Base-by-base conservation (phyloP, 2,888 invertebrate genomes). In the Lasioglossum leucozonium region DNA sequence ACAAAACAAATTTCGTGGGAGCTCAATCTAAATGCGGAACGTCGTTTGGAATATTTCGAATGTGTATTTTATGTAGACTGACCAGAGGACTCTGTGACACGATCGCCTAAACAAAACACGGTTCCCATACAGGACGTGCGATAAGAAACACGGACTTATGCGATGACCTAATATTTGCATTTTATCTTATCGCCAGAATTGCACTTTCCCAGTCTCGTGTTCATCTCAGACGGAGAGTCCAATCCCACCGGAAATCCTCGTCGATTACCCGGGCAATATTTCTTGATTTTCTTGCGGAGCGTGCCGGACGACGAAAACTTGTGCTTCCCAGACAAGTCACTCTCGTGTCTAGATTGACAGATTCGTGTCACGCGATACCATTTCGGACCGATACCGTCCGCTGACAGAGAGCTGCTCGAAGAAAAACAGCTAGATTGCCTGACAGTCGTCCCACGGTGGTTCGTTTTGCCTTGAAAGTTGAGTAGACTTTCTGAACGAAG, bases 331-430 rank as follows among this genome's bases (percentile, higher is more conserved):
- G 58, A 58, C 58, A n/a, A 58, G 58, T 58, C 26, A 26, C 55
- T n/a, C n/a, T 8, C n/a, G 55, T 11, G 58, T 26, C n/a, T 11
- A 11, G 58, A 26, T 58, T 58, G 58, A 58, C 58, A 26, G 58
- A 58, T 58, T 58, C 58, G 58, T 58, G 58, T 58, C 58, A 58
- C 26, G 58, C 58, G 26, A 58, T 58, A 58, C 58, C 58, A 58
- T 58, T 58, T n/a, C 58, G 13, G 51, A 26, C n/a, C 58, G 58
- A 58, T 58, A 58, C 13, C 26, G 26, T 58, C 26, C 26, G n/a
- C 4, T 26, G 58, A 58, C 13, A n/a, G n/a, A 58, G 58, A 26
- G 26, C 1, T 58, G 58, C 58, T 5, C 58, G 58, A 58, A 58
- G 58, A 58, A 58, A 58, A 58, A 58, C 58, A 58, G 58, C 58